Conservation (phyloP, 1,140 invertebrate species). For the Microplitis mediator region DNA sequence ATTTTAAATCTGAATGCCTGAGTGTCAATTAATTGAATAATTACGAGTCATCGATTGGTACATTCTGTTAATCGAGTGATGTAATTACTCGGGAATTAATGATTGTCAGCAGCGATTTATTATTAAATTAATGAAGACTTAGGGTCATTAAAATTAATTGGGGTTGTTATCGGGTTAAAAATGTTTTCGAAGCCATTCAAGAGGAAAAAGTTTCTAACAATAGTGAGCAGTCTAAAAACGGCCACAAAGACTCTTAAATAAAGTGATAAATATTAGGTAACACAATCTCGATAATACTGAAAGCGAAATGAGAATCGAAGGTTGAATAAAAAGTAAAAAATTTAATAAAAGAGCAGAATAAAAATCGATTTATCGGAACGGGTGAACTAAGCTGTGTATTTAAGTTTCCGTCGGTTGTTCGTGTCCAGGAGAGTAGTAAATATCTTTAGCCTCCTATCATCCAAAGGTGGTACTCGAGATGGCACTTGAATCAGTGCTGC, state of each 20-base stretch:
- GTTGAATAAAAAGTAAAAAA: not conserved
- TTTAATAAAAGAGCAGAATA: slow-evolving; percentile 25
- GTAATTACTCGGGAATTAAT: too few species aligned
- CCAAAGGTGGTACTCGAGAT: slow-evolving; percentile 1
- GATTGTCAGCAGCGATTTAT: too few species aligned
- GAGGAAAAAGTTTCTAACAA: too few species aligned
- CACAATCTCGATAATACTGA: not conserved
- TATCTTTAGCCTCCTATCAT: slow-evolving; percentile 24
- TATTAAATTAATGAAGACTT: too few species aligned
- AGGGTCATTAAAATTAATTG: too few species aligned
- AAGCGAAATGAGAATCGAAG: not conserved
- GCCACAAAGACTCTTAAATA: not conserved
- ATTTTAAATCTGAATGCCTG: too few species aligned
- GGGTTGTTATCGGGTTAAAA: too few species aligned
- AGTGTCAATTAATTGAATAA: too few species aligned
- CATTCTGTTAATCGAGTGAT: too few species aligned
- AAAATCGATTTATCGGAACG: slow-evolving; percentile 45
- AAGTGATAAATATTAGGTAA: not conserved
- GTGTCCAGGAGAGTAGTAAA: slow-evolving; percentile 34
- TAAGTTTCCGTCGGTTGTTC: slow-evolving; percentile 33
- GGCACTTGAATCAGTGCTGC: slow-evolving; percentile 1
- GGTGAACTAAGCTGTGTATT: slow-evolving; percentile 28
- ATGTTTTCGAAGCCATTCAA: too few species aligned
- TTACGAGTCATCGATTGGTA: too few species aligned
- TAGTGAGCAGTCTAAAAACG: too few species aligned